A percentile compares a stretch with the other conserved stretches of the same genome.
Evolutionary conservation across 2,888 invertebrate genomes (phyloP).

Genomic region (Exephanes ischioxanthus): DNA sequence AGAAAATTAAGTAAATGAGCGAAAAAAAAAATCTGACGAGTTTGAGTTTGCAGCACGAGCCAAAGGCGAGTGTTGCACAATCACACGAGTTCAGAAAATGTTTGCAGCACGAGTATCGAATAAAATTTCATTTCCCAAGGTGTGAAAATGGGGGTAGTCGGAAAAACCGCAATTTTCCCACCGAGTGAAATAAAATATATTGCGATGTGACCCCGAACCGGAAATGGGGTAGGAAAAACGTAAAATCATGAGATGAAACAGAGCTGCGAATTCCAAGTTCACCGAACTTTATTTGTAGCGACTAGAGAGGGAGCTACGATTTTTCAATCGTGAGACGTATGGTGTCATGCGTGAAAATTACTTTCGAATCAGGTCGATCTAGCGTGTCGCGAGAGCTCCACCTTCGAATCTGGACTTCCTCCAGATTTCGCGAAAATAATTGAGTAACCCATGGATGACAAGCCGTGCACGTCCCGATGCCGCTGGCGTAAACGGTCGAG

Average conservation of each 20-base stretch:
- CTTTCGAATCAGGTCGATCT: constrained; percentile 7
- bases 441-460: background rate
- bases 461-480: background rate
- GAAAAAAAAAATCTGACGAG: no score
- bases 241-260: background rate
- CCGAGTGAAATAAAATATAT: background rate
- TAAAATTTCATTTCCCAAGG: no score
- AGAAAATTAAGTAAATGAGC: no score
- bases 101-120: no score
- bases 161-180: no score
- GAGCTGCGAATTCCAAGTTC: background rate
- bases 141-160: no score
- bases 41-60: no score
- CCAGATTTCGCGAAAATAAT: constrained; percentile 11
- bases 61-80: no score
- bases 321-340: background rate
- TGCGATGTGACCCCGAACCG: background rate
- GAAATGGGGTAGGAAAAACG: background rate
- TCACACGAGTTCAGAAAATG: no score
- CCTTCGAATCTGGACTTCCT: background rate
- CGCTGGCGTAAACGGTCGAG: background rate
- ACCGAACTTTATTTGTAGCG: background rate
- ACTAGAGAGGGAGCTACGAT: background rate
- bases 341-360: background rate
- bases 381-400: background rate